A percentile compares a stretch with the other conserved stretches of the same genome.
These are phyloP conservation scores for Drosophila chauvacae DNA, from an alignment of 1,140 invertebrate genomes.

Conservation along the genomic window DNA sequence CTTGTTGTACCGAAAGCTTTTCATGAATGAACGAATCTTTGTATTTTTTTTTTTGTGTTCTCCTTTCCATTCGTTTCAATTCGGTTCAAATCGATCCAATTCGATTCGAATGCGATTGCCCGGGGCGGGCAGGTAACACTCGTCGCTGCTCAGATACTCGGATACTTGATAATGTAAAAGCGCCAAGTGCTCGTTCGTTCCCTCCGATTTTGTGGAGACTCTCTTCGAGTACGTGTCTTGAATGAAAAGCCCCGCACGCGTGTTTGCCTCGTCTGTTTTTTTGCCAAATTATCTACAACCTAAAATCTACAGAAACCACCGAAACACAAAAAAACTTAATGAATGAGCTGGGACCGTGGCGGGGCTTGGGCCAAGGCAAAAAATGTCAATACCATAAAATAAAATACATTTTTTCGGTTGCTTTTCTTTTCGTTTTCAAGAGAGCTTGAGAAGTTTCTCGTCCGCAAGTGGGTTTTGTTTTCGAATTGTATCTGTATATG, in stretches of 20 bases:
- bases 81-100: conserved; percentile 13
- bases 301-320: conserved; percentile 60
- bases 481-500: conserved; percentile 5
- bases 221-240: conserved; percentile 68
- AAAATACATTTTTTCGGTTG: conserved; percentile 23
- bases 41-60: conserved; percentile 14
- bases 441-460: conserved; percentile 18
- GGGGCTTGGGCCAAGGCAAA: conserved; percentile 16
- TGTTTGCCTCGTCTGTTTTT: conserved; percentile 17
- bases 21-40: conserved; percentile 41
- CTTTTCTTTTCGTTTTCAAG: conserved; percentile 27
- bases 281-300: conserved; percentile 69
- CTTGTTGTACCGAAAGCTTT: conserved; percentile 25
- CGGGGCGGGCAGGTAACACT: conserved; percentile 36
- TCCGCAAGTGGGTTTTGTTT: conserved; percentile 33
- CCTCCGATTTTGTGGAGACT: conserved; percentile 29
- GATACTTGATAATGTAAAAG: conserved; percentile 56
- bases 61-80: conserved; percentile 24
- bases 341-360: conserved; percentile 54
- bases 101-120: conserved; percentile 27
- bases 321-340: conserved; percentile 60
- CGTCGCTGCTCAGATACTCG: conserved; percentile 9
- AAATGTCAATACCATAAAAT: conserved; percentile 56
- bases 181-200: conserved; percentile 9
- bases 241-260: conserved; percentile 59